Evolutionary conservation across 2,888 invertebrate genomes (phyloP).

Genomic region (Synergus gifuensis): DNA sequence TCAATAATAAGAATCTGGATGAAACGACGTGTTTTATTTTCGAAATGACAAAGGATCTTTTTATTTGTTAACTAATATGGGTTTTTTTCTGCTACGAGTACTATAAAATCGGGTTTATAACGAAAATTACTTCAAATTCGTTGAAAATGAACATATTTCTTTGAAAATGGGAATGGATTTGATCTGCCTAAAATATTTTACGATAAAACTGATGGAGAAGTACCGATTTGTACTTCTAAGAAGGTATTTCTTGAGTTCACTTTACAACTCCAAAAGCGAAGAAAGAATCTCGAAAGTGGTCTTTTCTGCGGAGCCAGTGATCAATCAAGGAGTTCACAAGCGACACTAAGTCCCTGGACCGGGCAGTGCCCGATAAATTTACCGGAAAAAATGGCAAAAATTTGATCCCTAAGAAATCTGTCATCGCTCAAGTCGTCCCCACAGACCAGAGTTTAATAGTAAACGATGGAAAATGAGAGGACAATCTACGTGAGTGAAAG

Average conservation of each 20-base stretch:
- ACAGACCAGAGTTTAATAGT: not conserved
- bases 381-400: conserved; percentile 52
- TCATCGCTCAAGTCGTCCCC: conserved; percentile 42
- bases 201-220: not conserved
- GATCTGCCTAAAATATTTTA: not conserved
- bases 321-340: conserved; percentile 55
- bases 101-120: not conserved
- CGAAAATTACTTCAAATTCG: not conserved
- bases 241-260: not conserved
- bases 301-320: conserved; percentile 44
- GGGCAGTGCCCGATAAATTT: conserved; percentile 52
- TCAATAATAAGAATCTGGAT: conserved; percentile 18
- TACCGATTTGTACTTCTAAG: not conserved
- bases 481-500: not conserved
- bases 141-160: not conserved
- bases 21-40: not conserved
- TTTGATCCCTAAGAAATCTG: conserved; percentile 50
- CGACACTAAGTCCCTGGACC: conserved; percentile 49
- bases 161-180: not conserved
- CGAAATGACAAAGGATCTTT: not conserved
- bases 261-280: not conserved
- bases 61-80: not conserved
- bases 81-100: not conserved
- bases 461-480: conserved; percentile 1
- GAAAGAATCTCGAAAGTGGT: not conserved